Base-by-base conservation (phyloP, 2,888 invertebrate species). In the Euproctis similis region DNA sequence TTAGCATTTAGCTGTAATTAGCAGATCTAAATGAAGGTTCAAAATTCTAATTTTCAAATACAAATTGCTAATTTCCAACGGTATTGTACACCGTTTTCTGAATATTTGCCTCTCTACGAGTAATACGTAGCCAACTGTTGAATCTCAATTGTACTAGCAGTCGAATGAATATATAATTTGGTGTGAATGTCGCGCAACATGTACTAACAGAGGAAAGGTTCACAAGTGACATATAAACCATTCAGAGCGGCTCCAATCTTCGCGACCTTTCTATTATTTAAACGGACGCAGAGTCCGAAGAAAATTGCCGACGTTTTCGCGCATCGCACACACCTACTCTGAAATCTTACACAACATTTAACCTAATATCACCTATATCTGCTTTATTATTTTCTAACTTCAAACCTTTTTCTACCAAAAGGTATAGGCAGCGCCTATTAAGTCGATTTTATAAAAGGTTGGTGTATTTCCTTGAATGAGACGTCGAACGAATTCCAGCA, bases 171-270 rank as follows among this genome's bases (percentile, higher is more conserved):
- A 77, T 65, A 63, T 77, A 77, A 81, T 78, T 64, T 52, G 65
- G 46, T 52, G 52, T 62, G 61, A 66, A 68, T 62, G 76, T 72
- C 73, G 61, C 66, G 55, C 60, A 59, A 70, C 70, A 66, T 69
- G 59, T 59, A 59, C 68, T 68, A 66, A 68, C 65, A 58, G 62
- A 57, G 54, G 63, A 71, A 74, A 76, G 75, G 78, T 80, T 67
- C 80, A 70, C 77, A 55, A 69, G 78, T 71, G 80, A 74, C 80
- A 67, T 76, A 82, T 84, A 82, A 82, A 82, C 81, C 78, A 84
- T 80, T 80, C 78, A 57, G 61, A 64, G 62, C 50, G 68, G 59
- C 69, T 74, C 76, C 82, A 82, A 81, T 82, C 82, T 80, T 66
- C 72, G 73, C 70, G 73, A 65, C 77, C 63, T 70, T 67, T 84